Conservation (phyloP, 1,140 invertebrate species). For the Wasmannia auropunctata region DNA sequence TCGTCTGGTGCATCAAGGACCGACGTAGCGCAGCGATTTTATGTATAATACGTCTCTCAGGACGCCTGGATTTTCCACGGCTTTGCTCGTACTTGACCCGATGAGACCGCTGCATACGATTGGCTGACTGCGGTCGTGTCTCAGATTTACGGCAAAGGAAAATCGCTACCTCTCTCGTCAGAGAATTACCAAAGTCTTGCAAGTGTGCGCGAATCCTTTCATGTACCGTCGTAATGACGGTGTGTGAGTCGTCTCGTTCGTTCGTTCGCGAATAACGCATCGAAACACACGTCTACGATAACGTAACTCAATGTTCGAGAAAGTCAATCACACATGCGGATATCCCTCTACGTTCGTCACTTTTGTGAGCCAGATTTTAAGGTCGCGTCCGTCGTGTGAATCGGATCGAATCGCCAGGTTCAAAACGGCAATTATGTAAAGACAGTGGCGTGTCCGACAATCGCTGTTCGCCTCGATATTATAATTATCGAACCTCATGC, state of each 20-base stretch:
- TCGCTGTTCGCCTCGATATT: conserved; percentile 26
- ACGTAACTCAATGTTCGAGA: not conserved
- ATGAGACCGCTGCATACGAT: conserved; percentile 13
- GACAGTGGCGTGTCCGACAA: not conserved
- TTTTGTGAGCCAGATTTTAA: conserved; percentile 22
- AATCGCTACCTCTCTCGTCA: conserved; percentile 13
- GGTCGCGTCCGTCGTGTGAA: not conserved
- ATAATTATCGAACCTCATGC: conserved; percentile 29
- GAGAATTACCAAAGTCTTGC: conserved; percentile 27
- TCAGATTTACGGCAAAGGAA: conserved; percentile 21
- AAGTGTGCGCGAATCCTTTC: conserved; percentile 17
- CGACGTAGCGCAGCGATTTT: not conserved
- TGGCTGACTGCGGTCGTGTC: not conserved
- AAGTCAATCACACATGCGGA: not conserved
- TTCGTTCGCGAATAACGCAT: not conserved
- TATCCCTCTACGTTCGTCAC: not conserved
- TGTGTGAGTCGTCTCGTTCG: not conserved
- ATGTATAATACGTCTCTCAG: not conserved
- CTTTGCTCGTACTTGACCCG: conserved; percentile 32
- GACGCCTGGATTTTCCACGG: not conserved
- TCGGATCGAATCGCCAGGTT: not conserved
- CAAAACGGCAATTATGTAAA: conserved; percentile 13
- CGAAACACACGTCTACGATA: not conserved
- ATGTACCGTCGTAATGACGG: not conserved
- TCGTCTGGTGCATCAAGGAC: not conserved